Evolutionary conservation across 2,113 vertebrate species (phyloP).

Genomic region (Ptyas mucosa): DNA sequence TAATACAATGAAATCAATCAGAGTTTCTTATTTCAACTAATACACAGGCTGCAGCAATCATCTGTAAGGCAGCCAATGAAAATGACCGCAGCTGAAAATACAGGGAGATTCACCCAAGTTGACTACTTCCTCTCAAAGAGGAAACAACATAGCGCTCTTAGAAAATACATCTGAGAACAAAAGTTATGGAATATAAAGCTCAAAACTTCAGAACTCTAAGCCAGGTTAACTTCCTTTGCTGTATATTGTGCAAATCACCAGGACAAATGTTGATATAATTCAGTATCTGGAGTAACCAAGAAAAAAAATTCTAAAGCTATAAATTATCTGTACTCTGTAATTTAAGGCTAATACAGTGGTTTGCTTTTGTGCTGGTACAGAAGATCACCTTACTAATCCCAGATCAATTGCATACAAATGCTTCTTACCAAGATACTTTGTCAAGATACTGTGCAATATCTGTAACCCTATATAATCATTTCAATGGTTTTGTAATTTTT

Average conservation of each 20-base stretch:
- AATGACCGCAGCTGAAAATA: background rate
- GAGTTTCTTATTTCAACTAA: background rate
- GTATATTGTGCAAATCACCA: background rate
- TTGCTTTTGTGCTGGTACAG: background rate
- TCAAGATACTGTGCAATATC: background rate
- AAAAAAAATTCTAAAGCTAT: background rate
- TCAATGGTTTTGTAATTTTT: background rate
- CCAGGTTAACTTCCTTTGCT: background rate
- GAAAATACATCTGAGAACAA: background rate
- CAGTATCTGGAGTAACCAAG: background rate
- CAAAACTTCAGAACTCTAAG: background rate
- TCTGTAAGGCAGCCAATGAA: background rate
- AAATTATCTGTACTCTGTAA: background rate
- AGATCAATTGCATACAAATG: background rate
- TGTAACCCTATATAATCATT: background rate
- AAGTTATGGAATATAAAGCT: background rate
- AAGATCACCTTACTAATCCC: background rate
- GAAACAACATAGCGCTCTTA: background rate
- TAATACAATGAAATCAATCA: background rate
- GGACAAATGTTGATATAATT: background rate
- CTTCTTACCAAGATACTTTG: background rate
- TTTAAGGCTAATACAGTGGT: background rate
- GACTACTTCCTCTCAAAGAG: background rate
- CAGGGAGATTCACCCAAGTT: background rate
- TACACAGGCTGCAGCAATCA: background rate